Percentiles rank a stretch among this genome's conserved stretches.
phyloP scores from a whole-genome alignment of 2,888 invertebrate genomes.

The Mesoligia furuncula region DNA sequence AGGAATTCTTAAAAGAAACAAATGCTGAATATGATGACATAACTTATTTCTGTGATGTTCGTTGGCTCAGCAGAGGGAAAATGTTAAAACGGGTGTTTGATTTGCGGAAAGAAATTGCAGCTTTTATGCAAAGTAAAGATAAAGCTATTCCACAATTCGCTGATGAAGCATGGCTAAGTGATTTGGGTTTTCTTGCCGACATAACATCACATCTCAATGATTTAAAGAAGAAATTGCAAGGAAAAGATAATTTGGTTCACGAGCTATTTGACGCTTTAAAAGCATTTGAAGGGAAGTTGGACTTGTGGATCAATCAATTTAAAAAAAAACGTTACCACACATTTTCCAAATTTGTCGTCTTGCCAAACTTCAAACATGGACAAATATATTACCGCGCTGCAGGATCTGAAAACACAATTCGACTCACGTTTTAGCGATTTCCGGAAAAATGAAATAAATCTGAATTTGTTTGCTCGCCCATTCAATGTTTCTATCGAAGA shows the following conservation, averaged over 20 bases:
- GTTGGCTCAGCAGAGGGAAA: too few relatives aligned
- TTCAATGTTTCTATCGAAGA: slow-evolving; percentile 11
- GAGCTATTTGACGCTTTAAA: slow-evolving; percentile 3
- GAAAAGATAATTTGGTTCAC: background rate
- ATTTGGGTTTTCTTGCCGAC: slow-evolving; percentile 9
- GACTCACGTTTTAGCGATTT: slow-evolving; percentile 4
- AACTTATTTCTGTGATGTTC: too few relatives aligned
- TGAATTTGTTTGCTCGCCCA: slow-evolving; percentile 6
- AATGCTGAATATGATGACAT: too few relatives aligned
- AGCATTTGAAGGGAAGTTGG: slow-evolving; percentile 5
- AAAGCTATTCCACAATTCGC: slow-evolving; percentile 6
- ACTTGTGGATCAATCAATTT: slow-evolving; percentile 5
- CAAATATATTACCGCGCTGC: slow-evolving; percentile 8
- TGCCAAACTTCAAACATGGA: slow-evolving; percentile 13
- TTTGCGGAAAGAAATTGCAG: slow-evolving; percentile 6
- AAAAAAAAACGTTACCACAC: slow-evolving; percentile 10
- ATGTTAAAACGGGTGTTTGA: slow-evolving; percentile 8
- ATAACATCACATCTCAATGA: slow-evolving; percentile 2
- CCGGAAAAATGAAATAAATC: background rate
- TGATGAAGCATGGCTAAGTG: slow-evolving; percentile 1
- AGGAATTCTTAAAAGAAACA: slow-evolving; percentile 1
- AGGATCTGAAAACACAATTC: slow-evolving; percentile 8
- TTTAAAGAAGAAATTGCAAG: slow-evolving; percentile 5
- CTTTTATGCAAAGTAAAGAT: slow-evolving; percentile 2
- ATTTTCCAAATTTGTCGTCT: slow-evolving; percentile 7